Evolutionary conservation across 2,797 vertebrate genomes (phyloP).

Genomic region (Thripadectes ignobilis): DNA sequence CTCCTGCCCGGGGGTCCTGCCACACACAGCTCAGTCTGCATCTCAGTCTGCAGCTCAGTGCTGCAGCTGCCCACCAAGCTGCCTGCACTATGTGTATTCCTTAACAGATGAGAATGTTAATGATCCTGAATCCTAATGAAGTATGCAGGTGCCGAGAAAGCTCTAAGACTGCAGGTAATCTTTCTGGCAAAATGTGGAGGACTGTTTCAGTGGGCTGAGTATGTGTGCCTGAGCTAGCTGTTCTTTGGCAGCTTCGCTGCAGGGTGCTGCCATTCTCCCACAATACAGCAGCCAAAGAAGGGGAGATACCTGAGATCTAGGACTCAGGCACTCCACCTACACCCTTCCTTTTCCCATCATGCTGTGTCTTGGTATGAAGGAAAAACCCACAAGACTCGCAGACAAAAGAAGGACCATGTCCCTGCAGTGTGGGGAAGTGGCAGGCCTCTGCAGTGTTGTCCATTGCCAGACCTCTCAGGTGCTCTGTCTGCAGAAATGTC

Average conservation of each 20-base stretch:
- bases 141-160: background rate
- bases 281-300: background rate
- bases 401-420: background rate
- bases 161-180: background rate
- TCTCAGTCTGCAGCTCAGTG: background rate
- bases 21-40: background rate
- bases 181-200: background rate
- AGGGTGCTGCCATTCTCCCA: background rate
- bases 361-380: background rate
- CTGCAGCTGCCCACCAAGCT: background rate
- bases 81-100: background rate
- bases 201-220: background rate
- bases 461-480: background rate
- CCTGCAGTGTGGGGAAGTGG: background rate
- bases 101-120: background rate
- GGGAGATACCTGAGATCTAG: background rate
- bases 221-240: background rate
- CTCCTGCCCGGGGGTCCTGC: background rate
- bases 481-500: background rate
- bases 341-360: background rate
- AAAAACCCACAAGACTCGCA: background rate
- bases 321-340: background rate
- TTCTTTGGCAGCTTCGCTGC: background rate
- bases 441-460: background rate
- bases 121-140: background rate